phyloP scores from a whole-genome alignment of 2,888 invertebrate genomes.

The Yponomeuta sedellus region DNA sequence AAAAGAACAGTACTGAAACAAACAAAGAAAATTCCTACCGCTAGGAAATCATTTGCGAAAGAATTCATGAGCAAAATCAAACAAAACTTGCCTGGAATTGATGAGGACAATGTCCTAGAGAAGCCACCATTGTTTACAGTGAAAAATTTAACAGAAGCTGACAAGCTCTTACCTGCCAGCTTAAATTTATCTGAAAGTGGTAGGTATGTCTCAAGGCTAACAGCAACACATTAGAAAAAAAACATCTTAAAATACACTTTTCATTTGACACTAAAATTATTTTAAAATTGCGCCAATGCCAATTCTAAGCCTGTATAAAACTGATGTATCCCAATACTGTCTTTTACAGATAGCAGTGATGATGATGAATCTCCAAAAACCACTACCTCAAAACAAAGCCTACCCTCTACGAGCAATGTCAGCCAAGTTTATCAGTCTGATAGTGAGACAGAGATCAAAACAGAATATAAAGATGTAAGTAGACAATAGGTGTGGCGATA shows the following conservation, averaged over 20 bases:
- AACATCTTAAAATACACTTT: no score
- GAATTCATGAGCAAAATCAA: constrained; percentile 45
- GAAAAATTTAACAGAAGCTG: constrained; percentile 63
- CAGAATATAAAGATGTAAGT: constrained; percentile 62
- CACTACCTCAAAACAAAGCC: constrained; percentile 23
- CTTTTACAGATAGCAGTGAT: constrained; percentile 58
- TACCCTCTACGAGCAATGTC: constrained; percentile 21
- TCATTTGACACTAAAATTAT: no score
- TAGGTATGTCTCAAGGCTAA: constrained; percentile 44
- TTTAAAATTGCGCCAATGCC: no score
- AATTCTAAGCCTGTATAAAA: no score
- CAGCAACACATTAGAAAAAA: not conserved
- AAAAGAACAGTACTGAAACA: constrained; percentile 23
- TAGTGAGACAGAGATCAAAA: constrained; percentile 38
- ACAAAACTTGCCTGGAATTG: constrained; percentile 33
- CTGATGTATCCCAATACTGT: not conserved
- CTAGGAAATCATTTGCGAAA: constrained; percentile 43
- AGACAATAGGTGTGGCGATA: not conserved
- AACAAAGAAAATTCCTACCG: constrained; percentile 23
- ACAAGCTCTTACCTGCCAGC: constrained; percentile 61
- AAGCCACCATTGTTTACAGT: constrained; percentile 41
- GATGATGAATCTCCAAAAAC: constrained; percentile 52
- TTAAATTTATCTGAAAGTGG: constrained; percentile 72
- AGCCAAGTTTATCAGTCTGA: constrained; percentile 31
- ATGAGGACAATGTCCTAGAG: constrained; percentile 33